Evolutionary conservation across 2,888 invertebrate species (phyloP).

Genomic region (Ceriagrion tenellum): DNA sequence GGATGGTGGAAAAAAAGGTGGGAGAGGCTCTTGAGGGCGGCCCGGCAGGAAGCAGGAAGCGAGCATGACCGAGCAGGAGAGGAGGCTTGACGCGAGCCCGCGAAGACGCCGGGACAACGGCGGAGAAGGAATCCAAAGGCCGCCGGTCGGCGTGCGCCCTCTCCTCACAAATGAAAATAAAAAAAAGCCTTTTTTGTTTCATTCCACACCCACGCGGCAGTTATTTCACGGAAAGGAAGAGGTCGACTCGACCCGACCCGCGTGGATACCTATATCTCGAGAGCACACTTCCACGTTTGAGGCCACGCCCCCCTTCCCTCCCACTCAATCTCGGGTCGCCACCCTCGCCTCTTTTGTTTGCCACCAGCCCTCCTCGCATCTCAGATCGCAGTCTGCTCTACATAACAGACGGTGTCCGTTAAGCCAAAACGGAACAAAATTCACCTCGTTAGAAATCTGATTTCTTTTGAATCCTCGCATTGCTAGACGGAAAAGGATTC

Average conservation of each 20-base stretch:
- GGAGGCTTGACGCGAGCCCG: constrained; percentile 39
- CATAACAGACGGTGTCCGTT: no score
- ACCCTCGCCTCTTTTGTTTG: not conserved
- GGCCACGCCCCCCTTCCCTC: not conserved
- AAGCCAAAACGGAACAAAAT: no score
- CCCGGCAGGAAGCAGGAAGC: constrained; percentile 61
- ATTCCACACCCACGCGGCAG: not conserved
- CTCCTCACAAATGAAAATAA: not conserved
- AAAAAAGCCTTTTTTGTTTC: not conserved
- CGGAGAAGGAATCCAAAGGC: not conserved
- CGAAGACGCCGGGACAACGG: constrained; percentile 19
- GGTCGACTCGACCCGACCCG: not conserved
- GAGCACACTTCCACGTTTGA: not conserved
- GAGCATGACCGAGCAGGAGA: constrained; percentile 54
- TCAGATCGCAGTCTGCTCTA: no score
- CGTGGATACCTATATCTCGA: not conserved
- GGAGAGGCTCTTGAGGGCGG: not conserved
- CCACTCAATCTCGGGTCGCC: not conserved
- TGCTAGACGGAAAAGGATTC: no score
- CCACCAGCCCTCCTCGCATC: not conserved
- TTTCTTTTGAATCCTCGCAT: no score
- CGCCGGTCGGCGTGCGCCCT: not conserved
- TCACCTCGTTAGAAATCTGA: no score
- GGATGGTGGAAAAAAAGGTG: not conserved
- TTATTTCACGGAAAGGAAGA: not conserved